phyloP scores from a whole-genome alignment of 2,888 invertebrate species.

The Amiota mariae region DNA sequence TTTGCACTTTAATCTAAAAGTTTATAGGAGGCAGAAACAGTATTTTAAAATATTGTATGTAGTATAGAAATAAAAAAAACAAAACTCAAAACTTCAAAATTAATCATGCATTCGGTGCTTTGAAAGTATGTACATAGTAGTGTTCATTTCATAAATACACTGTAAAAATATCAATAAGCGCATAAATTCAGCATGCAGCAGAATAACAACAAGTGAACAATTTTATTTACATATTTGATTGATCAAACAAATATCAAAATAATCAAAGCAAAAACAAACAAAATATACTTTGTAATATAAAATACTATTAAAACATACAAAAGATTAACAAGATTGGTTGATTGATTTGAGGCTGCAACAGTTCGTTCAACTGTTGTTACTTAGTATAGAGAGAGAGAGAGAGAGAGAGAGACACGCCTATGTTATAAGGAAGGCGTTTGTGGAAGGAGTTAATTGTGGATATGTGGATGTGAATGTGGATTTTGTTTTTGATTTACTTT shows the following conservation, averaged over 20 bases:
- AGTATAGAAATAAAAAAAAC: background rate
- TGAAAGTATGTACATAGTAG: background rate
- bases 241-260: too few relatives aligned
- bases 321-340: too few relatives aligned
- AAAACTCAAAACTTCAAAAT: background rate
- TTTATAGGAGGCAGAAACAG: background rate
- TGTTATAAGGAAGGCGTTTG: too few relatives aligned
- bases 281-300: background rate
- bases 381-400: too few relatives aligned
- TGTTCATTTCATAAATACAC: background rate
- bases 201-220: background rate
- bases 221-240: too few relatives aligned
- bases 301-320: background rate
- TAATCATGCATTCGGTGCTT: constrained; percentile 16
- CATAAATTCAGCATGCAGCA: background rate
- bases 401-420: too few relatives aligned
- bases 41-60: too few relatives aligned
- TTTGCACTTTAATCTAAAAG: constrained; percentile 2
- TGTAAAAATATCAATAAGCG: background rate
- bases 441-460: too few relatives aligned
- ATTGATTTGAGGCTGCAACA: too few relatives aligned
- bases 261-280: background rate
- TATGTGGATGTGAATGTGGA: too few relatives aligned
- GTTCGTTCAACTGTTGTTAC: too few relatives aligned
- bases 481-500: too few relatives aligned